A percentile compares a stretch with the other conserved stretches of the same genome.
Evolutionary conservation across 1,140 invertebrate species (phyloP).

Genomic region (Coelopa frigida): DNA sequence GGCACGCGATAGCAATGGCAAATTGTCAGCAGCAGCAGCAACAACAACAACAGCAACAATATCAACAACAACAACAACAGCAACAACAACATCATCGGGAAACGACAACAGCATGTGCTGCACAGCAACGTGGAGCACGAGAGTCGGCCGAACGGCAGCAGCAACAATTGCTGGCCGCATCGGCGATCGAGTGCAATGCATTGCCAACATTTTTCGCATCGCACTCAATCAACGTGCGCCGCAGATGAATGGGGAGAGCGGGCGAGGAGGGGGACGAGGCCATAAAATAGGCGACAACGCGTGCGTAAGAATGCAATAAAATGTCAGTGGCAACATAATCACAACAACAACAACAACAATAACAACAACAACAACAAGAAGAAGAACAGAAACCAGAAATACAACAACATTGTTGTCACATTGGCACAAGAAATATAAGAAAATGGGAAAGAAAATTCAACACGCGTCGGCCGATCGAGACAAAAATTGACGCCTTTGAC

Average conservation of each 20-base stretch:
- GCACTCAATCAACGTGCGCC: background rate
- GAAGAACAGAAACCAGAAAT: too few species aligned
- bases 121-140: background rate
- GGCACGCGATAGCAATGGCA: constrained; percentile 10
- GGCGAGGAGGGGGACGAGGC: background rate
- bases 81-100: constrained; percentile 6
- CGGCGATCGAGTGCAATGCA: constrained; percentile 2
- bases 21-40: constrained; percentile 8
- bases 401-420: too few species aligned
- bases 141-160: too few species aligned
- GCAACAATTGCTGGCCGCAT: too few species aligned
- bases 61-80: background rate
- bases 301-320: background rate
- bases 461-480: too few species aligned
- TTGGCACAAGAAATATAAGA: too few species aligned
- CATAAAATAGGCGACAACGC: constrained; percentile 9
- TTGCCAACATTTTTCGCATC: constrained; percentile 4
- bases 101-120: constrained; percentile 5
- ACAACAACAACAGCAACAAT: too few species aligned
- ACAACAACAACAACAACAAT: too few species aligned
- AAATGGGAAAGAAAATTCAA: too few species aligned
- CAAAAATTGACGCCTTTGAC: too few species aligned
- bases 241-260: background rate
- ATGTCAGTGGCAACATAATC: too few species aligned
- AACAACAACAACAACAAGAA: too few species aligned